These are phyloP conservation scores for Bruchidius siliquastri DNA, from an alignment of 2,888 invertebrate genomes.

Conservation along the genomic window DNA sequence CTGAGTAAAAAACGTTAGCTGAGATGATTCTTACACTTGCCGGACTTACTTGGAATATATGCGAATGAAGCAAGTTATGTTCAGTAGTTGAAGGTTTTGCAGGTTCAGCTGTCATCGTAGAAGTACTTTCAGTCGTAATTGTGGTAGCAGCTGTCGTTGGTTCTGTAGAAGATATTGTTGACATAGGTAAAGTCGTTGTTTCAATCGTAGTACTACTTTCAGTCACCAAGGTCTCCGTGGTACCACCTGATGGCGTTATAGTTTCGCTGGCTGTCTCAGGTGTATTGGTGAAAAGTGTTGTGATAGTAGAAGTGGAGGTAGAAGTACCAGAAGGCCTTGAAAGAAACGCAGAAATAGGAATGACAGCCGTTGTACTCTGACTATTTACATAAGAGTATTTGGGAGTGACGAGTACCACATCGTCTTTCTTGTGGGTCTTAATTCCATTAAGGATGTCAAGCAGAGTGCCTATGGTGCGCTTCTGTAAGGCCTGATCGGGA, in stretches of 20 bases:
- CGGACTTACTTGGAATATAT: constrained; percentile 44
- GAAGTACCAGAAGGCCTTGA: constrained; percentile 3
- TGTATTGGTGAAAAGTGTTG: not conserved
- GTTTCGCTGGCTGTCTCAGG: not conserved
- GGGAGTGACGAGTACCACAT: constrained; percentile 39
- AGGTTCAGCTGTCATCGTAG: constrained; percentile 43
- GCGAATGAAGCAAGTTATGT: constrained; percentile 31
- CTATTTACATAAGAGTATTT: constrained; percentile 25
- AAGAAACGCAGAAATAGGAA: constrained; percentile 5
- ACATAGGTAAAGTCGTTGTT: constrained; percentile 1
- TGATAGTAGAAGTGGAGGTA: constrained; percentile 1
- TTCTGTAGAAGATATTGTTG: constrained; percentile 10
- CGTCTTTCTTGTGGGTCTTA: constrained; percentile 29
- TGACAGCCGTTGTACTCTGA: constrained; percentile 6
- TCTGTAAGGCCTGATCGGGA: constrained; percentile 38
- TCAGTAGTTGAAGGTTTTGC: constrained; percentile 31
- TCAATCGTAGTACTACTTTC: constrained; percentile 3
- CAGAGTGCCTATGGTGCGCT: constrained; percentile 41
- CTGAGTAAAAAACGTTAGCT: constrained; percentile 43
- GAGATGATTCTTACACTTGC: constrained; percentile 42
- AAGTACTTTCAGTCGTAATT: constrained; percentile 48
- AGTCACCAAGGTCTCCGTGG: constrained; percentile 5
- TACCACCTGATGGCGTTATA: not conserved
- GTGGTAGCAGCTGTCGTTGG: constrained; percentile 39
- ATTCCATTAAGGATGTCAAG: constrained; percentile 46